Evolutionary conservation across 2,797 vertebrate genomes (phyloP).

Genomic region (Crocidura indochinensis): DNA sequence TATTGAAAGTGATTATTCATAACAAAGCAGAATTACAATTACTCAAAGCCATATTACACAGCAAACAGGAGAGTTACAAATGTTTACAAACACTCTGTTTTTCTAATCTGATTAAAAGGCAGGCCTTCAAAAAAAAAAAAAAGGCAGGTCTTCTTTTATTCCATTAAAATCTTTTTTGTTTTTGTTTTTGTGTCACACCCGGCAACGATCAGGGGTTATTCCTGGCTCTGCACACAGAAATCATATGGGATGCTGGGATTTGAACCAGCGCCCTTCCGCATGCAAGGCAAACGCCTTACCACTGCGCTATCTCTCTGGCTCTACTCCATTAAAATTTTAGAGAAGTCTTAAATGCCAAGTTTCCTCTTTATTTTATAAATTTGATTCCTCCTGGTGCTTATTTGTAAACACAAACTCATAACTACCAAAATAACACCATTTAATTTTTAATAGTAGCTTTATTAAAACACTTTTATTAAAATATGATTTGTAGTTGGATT

Average conservation of each 20-base stretch:
- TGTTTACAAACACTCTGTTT: neutral
- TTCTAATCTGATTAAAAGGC: conserved; percentile 40
- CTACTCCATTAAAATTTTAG: conserved; percentile 37
- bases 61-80: neutral
- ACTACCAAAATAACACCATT: conserved; percentile 11
- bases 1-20: conserved; percentile 50
- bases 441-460: no score
- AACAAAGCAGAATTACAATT: conserved; percentile 26
- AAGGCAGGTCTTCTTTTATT: conserved; percentile 9
- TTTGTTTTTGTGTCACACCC: no score
- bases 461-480: no score
- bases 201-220: no score
- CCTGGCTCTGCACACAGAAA: no score
- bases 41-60: conserved; percentile 37
- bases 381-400: conserved; percentile 36
- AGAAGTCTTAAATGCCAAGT: conserved; percentile 43
- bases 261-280: no score
- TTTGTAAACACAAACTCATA: conserved; percentile 61
- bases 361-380: conserved; percentile 53
- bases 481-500: no score
- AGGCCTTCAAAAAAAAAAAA: neutral
- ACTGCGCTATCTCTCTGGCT: no score
- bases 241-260: no score
- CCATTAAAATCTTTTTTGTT: conserved; percentile 40
- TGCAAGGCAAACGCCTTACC: no score